phyloP scores from a whole-genome alignment of 2,797 vertebrate species.

The Enteromius anoplus region DNA sequence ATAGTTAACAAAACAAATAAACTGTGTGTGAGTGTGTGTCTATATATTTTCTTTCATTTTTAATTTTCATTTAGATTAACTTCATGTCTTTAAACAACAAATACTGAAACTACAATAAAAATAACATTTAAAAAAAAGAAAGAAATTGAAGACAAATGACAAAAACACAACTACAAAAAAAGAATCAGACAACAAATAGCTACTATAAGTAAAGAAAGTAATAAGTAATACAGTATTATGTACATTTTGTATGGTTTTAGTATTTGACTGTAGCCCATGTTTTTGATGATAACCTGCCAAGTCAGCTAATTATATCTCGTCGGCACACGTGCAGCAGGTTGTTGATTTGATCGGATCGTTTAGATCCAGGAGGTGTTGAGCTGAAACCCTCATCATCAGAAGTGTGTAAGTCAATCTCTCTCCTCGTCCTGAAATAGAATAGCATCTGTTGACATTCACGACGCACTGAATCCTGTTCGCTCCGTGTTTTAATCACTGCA shows the following conservation, averaged over 20 bases:
- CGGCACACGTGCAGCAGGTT: background rate
- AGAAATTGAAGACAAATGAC: no score
- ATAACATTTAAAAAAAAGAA: background rate
- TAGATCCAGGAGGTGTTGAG: conserved; percentile 34
- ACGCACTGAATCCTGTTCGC: conserved; percentile 53
- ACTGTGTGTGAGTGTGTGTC: no score
- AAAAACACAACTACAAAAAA: no score
- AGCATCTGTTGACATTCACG: conserved; percentile 62
- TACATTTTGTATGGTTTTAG: no score
- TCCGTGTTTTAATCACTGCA: conserved; percentile 52
- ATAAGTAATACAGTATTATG: no score
- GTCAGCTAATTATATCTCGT: background rate
- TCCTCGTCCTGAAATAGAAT: conserved; percentile 64
- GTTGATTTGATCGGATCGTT: conserved; percentile 39
- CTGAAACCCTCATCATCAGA: conserved; percentile 41
- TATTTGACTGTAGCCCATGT: no score
- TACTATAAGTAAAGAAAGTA: no score
- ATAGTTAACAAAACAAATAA: no score
- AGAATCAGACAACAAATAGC: no score
- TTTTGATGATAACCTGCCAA: background rate
- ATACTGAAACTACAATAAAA: background rate
- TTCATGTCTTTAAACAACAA: background rate
- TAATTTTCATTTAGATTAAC: background rate
- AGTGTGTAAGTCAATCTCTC: conserved; percentile 55
- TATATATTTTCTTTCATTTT: no score